Conservation (phyloP, 2,888 invertebrate species). For the Zele albiditarsus region DNA sequence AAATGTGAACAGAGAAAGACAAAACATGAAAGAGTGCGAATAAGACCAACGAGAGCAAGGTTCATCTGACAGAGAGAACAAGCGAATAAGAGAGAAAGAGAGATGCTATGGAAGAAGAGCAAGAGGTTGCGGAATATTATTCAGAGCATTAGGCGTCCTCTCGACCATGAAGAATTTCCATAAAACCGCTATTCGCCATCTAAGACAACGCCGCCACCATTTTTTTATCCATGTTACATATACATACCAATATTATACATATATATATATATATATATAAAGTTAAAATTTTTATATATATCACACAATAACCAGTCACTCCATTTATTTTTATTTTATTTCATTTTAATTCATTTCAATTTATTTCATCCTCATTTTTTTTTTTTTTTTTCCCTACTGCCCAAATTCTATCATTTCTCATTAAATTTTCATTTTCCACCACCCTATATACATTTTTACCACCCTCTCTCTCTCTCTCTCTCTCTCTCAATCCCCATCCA, state of each 20-base stretch:
- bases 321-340: not conserved
- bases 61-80: constrained; percentile 15
- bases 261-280: not conserved
- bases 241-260: not conserved
- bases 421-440: too few relatives aligned
- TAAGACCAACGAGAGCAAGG: not conserved
- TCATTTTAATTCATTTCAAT: not conserved
- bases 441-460: too few relatives aligned
- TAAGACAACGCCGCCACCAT: constrained; percentile 54
- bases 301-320: not conserved
- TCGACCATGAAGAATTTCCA: constrained; percentile 66
- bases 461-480: too few relatives aligned
- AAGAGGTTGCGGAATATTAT: constrained; percentile 67
- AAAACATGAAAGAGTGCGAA: too few relatives aligned
- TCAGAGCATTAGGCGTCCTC: constrained; percentile 68
- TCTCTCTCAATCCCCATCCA: too few relatives aligned
- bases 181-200: constrained; percentile 68
- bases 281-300: not conserved
- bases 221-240: not conserved
- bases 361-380: not conserved
- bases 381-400: not conserved
- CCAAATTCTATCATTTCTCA: too few relatives aligned
- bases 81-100: not conserved
- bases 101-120: constrained; percentile 39
- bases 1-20: constrained; percentile 27